Evolutionary conservation across 2,797 vertebrate species (phyloP).

Genomic region (Megalops cyprinoides): DNA sequence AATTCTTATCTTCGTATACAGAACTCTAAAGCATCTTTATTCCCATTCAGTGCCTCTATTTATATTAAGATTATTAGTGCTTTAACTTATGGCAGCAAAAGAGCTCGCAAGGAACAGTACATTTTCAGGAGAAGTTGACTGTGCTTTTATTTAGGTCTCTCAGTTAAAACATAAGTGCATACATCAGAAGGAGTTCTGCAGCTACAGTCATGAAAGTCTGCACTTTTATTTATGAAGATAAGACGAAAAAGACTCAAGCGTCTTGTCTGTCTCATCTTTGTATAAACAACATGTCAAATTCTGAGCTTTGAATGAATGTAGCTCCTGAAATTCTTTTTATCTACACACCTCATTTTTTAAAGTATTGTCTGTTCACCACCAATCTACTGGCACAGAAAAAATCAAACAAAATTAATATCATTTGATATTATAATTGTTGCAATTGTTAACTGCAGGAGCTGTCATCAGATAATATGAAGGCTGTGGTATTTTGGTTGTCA

Average conservation of each 20-base stretch:
- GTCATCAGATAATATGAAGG: too few species aligned
- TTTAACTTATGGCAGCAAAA: background rate
- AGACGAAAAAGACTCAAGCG: background rate
- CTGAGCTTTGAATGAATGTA: background rate
- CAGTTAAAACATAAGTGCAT: background rate
- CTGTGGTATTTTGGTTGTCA: too few species aligned
- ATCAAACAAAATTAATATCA: too few species aligned
- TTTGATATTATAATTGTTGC: too few species aligned
- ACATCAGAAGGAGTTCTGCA: background rate
- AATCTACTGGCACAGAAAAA: too few species aligned
- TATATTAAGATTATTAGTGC: background rate
- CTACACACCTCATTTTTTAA: too few species aligned
- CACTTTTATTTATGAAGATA: background rate
- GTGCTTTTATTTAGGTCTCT: background rate
- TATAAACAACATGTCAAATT: background rate
- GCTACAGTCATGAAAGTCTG: background rate
- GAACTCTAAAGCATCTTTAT: background rate
- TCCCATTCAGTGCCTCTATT: background rate
- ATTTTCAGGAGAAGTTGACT: background rate
- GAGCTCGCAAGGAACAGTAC: background rate
- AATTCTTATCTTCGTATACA: too few species aligned
- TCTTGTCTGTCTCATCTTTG: background rate
- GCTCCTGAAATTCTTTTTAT: background rate
- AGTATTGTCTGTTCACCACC: too few species aligned
- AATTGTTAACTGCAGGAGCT: too few species aligned